Evolutionary conservation across 2,113 vertebrate genomes (phyloP).

Genomic region (Mesembrinibis cayennensis): DNA sequence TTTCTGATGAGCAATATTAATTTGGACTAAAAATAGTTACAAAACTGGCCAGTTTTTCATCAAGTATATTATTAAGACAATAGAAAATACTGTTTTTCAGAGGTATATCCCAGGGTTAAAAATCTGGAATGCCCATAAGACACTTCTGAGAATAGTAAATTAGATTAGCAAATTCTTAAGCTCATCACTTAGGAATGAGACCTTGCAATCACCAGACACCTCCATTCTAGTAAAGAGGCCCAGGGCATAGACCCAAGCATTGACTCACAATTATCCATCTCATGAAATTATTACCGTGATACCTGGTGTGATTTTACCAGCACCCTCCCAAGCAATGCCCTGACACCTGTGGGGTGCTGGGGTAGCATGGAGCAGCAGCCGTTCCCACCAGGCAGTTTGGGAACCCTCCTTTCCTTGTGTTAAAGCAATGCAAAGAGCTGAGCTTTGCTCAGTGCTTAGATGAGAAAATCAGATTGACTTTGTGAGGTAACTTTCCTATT

Average conservation of each 20-base stretch:
- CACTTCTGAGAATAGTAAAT: background rate
- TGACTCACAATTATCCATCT: background rate
- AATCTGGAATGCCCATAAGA: background rate
- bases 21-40: background rate
- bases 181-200: background rate
- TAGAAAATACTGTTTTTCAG: background rate
- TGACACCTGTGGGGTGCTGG: background rate
- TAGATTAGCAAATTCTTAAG: background rate
- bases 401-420: background rate
- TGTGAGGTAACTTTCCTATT: conserved; percentile 15
- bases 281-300: background rate
- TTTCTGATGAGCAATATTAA: background rate
- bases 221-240: background rate
- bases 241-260: background rate
- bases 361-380: background rate
- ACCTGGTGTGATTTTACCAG: background rate
- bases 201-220: background rate
- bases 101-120: background rate
- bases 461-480: conserved; percentile 23
- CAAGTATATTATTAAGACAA: background rate
- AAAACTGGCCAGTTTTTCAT: background rate
- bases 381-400: background rate
- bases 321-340: background rate
- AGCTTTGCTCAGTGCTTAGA: background rate
- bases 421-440: background rate